Percentiles rank a stretch among this genome's conserved stretches.
phyloP scores from a whole-genome alignment of 2,797 vertebrate species.

The Clarias platycephalus region DNA sequence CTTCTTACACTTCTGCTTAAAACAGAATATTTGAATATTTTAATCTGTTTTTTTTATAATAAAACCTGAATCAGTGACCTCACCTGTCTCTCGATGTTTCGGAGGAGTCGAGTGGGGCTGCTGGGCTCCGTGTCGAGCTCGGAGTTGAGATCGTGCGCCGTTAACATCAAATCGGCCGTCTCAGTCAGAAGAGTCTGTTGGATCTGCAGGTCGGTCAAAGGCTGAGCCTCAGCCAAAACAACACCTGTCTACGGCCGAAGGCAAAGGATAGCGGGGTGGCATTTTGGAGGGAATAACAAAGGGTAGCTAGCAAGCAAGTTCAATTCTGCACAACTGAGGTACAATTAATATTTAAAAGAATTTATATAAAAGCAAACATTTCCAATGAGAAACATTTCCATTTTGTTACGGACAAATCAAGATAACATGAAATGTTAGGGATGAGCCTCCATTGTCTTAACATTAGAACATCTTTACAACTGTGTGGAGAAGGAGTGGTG shows the following conservation, averaged over 20 bases:
- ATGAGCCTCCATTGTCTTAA: background rate
- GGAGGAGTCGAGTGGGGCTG: conserved; percentile 87
- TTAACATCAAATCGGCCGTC: conserved; percentile 74
- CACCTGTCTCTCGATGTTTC: conserved; percentile 96
- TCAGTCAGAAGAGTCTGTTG: conserved; percentile 79
- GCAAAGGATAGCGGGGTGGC: background rate
- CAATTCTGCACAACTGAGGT: background rate
- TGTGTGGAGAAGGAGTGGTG: background rate
- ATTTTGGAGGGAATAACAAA: background rate
- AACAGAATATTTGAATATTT: background rate
- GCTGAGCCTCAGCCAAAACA: conserved; percentile 81
- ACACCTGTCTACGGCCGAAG: conserved; percentile 76
- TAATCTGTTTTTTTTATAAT: background rate
- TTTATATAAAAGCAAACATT: background rate
- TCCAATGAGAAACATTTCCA: background rate
- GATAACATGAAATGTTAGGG: no score
- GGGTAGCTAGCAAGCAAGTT: background rate
- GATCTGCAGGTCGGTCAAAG: conserved; percentile 79
- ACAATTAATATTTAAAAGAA: background rate
- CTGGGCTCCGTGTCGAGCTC: conserved; percentile 85
- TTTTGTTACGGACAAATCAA: background rate
- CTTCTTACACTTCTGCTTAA: background rate
- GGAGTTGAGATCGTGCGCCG: conserved; percentile 69
- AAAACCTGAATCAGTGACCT: conserved; percentile 27
- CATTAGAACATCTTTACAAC: background rate